Conservation (phyloP, 2,797 vertebrate genomes). For the Carcharodon carcharias region DNA sequence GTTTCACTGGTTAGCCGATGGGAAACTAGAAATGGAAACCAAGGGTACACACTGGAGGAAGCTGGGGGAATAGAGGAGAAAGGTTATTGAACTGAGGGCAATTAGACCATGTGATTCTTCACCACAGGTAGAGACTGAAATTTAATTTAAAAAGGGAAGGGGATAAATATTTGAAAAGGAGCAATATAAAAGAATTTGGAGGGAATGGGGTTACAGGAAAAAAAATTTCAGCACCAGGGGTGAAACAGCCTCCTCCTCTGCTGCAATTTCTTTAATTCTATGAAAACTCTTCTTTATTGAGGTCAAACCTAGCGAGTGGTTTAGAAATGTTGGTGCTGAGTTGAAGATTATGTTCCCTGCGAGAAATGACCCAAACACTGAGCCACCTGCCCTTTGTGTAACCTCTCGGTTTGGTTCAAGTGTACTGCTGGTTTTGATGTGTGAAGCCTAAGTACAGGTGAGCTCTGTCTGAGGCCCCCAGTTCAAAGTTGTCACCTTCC, state of each 20-base stretch:
- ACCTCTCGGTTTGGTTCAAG: too few relatives aligned
- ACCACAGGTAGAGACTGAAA: not conserved
- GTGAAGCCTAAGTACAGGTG: too few relatives aligned
- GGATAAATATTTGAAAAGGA: not conserved
- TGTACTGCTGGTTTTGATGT: too few relatives aligned
- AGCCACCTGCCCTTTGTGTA: not conserved
- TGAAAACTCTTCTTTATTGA: not conserved
- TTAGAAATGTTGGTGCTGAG: not conserved
- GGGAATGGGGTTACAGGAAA: not conserved
- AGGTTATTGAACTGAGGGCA: not conserved
- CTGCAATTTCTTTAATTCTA: not conserved
- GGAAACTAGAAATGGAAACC: not conserved
- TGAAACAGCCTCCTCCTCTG: not conserved
- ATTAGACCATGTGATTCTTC: not conserved
- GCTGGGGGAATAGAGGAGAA: not conserved
- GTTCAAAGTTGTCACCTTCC: too few relatives aligned
- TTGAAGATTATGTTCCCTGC: not conserved
- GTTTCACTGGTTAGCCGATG: not conserved
- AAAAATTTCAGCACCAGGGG: not conserved
- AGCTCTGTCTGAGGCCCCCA: too few relatives aligned
- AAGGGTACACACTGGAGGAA: not conserved
- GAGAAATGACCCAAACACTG: not conserved
- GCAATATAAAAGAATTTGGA: not conserved
- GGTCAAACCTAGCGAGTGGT: not conserved
- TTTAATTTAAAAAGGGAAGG: not conserved